phyloP scores from a whole-genome alignment of 2,797 vertebrate genomes.

The Poecilia velifera region DNA sequence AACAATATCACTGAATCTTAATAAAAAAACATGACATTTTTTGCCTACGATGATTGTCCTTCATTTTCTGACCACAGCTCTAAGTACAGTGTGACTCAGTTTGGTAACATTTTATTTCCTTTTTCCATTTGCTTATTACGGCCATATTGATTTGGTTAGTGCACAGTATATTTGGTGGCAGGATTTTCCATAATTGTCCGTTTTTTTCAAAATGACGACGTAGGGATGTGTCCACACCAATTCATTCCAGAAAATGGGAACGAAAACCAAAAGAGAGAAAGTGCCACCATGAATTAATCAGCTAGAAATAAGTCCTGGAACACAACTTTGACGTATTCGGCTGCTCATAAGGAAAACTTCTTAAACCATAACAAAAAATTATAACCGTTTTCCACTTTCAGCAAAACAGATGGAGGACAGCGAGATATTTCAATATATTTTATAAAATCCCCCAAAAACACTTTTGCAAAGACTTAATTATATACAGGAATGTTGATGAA shows the following conservation, averaged over 20 bases:
- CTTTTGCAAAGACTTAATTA: not conserved
- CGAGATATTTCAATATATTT: not conserved
- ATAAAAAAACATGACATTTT: not conserved
- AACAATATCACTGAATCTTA: not conserved
- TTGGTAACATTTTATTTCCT: not conserved
- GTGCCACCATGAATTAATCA: not conserved
- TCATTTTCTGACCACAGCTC: not conserved
- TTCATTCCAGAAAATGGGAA: not conserved
- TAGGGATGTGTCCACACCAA: not conserved
- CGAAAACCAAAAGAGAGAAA: not conserved
- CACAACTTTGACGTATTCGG: not conserved
- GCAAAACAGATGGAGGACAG: not conserved
- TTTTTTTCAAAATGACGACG: not conserved
- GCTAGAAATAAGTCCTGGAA: not conserved
- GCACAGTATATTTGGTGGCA: not conserved
- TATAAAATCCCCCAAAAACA: not conserved
- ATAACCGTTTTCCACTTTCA: not conserved
- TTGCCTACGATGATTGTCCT: not conserved
- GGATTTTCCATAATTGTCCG: not conserved
- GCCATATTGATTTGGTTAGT: not conserved
- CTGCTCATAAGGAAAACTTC: not conserved
- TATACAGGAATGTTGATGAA: not conserved
- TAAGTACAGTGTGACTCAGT: not conserved
- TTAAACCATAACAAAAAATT: constrained; percentile 4
- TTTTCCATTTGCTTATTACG: not conserved